Evolutionary conservation across 2,888 invertebrate species (phyloP).

Genomic region (Crossocerus cetratus): DNA sequence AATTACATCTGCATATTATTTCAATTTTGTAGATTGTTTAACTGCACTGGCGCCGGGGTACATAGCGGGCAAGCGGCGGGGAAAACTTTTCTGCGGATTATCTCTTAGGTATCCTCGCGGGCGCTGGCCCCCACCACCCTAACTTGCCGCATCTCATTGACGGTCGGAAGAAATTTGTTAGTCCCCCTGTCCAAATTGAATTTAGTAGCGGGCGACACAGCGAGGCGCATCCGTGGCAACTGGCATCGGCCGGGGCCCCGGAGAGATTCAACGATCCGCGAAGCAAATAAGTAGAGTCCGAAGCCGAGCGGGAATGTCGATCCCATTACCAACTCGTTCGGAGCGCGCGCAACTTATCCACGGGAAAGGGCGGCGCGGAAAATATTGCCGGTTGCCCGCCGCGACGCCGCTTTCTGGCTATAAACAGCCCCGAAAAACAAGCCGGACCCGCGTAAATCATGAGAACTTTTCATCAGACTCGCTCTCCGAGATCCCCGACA

Average conservation of each 20-base stretch:
- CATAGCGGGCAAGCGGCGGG: conserved; percentile 44
- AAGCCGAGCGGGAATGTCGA: conserved; percentile 33
- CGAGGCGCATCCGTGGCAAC: background rate
- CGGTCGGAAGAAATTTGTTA: conserved; percentile 61
- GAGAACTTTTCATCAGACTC: conserved; percentile 44
- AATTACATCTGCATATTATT: conserved; percentile 73
- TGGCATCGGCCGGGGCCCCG: conserved; percentile 15
- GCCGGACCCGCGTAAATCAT: conserved; percentile 42
- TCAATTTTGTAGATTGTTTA: conserved; percentile 71
- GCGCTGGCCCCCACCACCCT: conserved; percentile 8
- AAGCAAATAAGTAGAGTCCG: conserved; percentile 54
- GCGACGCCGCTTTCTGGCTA: conserved; percentile 21
- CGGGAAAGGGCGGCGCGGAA: conserved; percentile 35
- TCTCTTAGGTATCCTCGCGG: conserved; percentile 56
- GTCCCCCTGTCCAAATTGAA: conserved; percentile 54
- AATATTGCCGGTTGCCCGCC: conserved; percentile 33
- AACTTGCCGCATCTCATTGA: conserved; percentile 53
- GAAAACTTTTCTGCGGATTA: conserved; percentile 62
- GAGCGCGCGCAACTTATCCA: background rate
- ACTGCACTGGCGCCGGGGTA: conserved; percentile 60
- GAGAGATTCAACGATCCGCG: conserved; percentile 53
- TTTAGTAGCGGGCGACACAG: conserved; percentile 39
- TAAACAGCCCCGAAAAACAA: conserved; percentile 51
- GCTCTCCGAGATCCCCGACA: no score
- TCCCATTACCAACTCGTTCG: conserved; percentile 35